These are phyloP conservation scores for Nineta flava DNA, from an alignment of 2,888 invertebrate species.

Conservation along the genomic window DNA sequence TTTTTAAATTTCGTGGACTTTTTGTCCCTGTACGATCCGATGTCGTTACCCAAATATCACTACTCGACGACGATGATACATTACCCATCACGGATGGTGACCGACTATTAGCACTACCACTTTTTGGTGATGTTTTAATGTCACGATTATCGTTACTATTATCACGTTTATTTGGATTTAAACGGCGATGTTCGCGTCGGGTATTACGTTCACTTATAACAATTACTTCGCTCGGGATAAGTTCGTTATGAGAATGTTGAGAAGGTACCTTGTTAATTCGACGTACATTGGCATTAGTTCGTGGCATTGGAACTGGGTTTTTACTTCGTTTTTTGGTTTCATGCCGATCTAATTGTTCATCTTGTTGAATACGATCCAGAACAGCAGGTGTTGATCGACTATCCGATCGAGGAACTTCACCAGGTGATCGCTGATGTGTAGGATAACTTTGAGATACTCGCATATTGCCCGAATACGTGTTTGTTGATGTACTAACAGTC, in stretches of 20 bases:
- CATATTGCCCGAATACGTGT: conserved; percentile 24
- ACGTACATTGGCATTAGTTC: not conserved
- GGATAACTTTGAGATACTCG: conserved; percentile 37
- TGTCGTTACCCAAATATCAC: conserved; percentile 35
- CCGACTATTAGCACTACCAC: conserved; percentile 13
- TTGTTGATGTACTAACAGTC: conserved; percentile 14
- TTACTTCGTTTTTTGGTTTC: not conserved
- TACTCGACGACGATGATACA: conserved; percentile 31
- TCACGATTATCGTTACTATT: conserved; percentile 9
- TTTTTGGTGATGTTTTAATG: conserved; percentile 15
- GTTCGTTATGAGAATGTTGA: not conserved
- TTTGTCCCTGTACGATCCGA: conserved; percentile 32
- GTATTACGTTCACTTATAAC: not conserved
- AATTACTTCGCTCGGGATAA: not conserved
- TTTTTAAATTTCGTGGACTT: conserved; percentile 29
- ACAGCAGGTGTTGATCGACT: conserved; percentile 2
- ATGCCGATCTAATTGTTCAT: not conserved
- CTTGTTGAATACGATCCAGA: not conserved
- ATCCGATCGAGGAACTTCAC: conserved; percentile 12
- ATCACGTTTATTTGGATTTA: conserved; percentile 9
- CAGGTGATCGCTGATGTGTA: conserved; percentile 28
- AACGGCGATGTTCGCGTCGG: not conserved
- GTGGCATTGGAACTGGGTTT: not conserved
- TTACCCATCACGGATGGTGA: conserved; percentile 21
- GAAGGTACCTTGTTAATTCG: not conserved